Evolutionary conservation across 1,140 invertebrate genomes (phyloP).

Genomic region (Drosophila sp.): DNA sequence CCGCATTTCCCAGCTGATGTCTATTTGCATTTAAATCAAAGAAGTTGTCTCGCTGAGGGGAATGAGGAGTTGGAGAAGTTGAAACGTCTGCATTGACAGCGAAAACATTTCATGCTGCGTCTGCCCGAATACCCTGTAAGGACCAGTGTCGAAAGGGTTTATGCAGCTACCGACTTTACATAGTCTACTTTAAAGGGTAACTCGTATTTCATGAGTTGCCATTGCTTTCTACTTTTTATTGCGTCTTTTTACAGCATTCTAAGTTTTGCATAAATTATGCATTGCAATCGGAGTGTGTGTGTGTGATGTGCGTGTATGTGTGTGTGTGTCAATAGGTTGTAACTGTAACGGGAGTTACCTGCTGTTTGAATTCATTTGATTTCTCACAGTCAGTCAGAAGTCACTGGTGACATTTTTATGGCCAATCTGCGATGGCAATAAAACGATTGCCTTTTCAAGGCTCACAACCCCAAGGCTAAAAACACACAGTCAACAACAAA

Average conservation of each 20-base stretch:
- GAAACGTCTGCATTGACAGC: constrained; percentile 20
- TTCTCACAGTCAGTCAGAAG: constrained; percentile 66
- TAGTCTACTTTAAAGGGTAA: constrained; percentile 18
- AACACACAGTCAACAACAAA: constrained; percentile 31
- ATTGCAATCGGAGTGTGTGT: constrained; percentile 48
- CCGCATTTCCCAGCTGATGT: constrained; percentile 30
- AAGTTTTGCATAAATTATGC: constrained; percentile 81
- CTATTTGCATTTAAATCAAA: constrained; percentile 76
- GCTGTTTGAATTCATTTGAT: constrained; percentile 78
- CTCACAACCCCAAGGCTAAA: constrained; percentile 3
- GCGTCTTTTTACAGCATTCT: constrained; percentile 59
- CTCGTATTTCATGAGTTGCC: background rate
- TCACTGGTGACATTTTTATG: constrained; percentile 81
- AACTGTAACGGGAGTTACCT: constrained; percentile 2
- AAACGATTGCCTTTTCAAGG: constrained; percentile 76
- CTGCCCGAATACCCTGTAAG: constrained; percentile 10
- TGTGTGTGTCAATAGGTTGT: constrained; percentile 39
- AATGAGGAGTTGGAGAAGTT: background rate
- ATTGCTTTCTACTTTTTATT: constrained; percentile 24
- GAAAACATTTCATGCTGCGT: constrained; percentile 25
- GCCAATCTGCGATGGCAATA: constrained; percentile 77
- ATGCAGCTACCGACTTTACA: background rate
- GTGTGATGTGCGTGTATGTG: constrained; percentile 3
- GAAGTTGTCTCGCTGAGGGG: constrained; percentile 8
- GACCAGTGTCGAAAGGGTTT: background rate